These are phyloP conservation scores for Archips xylosteana DNA, from an alignment of 2,888 invertebrate genomes.

Conservation along the genomic window DNA sequence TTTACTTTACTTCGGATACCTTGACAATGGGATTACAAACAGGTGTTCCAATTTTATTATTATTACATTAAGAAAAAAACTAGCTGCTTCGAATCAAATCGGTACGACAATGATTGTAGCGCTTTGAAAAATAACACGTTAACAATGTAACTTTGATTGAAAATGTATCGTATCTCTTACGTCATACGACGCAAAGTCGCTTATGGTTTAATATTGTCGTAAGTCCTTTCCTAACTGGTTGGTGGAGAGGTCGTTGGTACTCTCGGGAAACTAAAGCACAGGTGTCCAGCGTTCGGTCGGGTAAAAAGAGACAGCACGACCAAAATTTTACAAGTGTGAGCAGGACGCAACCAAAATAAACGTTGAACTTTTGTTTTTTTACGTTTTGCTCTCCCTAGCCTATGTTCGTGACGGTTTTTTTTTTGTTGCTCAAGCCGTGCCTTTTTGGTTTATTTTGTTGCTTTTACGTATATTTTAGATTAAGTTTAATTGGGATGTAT, in stretches of 20 bases:
- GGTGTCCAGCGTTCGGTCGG: conserved; percentile 84
- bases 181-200: conserved; percentile 57
- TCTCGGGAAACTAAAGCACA: conserved; percentile 86
- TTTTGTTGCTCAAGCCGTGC: conserved; percentile 74
- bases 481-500: conserved; percentile 52
- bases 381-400: conserved; percentile 83
- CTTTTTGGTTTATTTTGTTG: conserved; percentile 82
- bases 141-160: conserved; percentile 55
- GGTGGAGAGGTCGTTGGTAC: conserved; percentile 83
- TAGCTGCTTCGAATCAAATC: conserved; percentile 82
- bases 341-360: conserved; percentile 83
- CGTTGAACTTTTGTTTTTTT: conserved; percentile 84
- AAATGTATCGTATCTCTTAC: conserved; percentile 53
- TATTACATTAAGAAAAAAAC: conserved; percentile 75
- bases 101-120: conserved; percentile 84
- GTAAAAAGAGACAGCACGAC: conserved; percentile 64
- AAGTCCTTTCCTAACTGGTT: conserved; percentile 62
- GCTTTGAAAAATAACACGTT: conserved; percentile 78
- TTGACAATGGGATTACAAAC: conserved; percentile 76
- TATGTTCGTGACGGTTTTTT: conserved; percentile 84
- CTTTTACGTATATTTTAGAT: conserved; percentile 81
- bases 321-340: conserved; percentile 57
- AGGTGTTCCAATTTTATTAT: conserved; percentile 81
- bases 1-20: conserved; percentile 65
- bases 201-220: conserved; percentile 54